Evolutionary conservation across 2,888 invertebrate species (phyloP).

Genomic region (Epinotia brunnichana): DNA sequence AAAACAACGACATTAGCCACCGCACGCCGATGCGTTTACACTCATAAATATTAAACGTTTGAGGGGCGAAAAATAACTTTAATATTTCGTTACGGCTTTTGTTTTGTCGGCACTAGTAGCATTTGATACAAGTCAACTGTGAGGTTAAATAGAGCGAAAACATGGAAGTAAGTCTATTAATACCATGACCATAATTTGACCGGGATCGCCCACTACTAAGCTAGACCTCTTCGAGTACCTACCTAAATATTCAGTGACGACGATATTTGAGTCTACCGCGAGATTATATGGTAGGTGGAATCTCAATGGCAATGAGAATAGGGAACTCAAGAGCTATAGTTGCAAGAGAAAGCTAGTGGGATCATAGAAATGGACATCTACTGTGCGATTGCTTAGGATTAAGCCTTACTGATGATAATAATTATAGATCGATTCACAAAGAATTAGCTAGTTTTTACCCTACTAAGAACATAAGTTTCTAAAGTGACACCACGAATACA

Average conservation of each 20-base stretch:
- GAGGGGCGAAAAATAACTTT: conserved; percentile 42
- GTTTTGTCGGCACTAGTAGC: conserved; percentile 19
- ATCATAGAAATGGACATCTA: no score
- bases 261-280: no score
- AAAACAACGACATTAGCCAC: conserved; percentile 83
- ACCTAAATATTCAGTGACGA: not conserved
- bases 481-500: not conserved
- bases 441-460: no score
- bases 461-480: no score
- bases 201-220: no score
- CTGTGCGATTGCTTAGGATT: no score
- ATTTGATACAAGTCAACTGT: conserved; percentile 12
- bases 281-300: no score
- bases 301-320: no score
- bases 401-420: no score
- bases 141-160: not conserved
- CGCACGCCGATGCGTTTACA: conserved; percentile 79
- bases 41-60: conserved; percentile 79
- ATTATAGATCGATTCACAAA: no score
- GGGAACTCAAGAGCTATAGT: not conserved
- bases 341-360: not conserved
- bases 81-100: conserved; percentile 32
- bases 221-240: not conserved
- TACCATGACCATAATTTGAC: no score
- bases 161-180: conserved; percentile 29